These are phyloP conservation scores for Reinhardtius hippoglossoides DNA, from an alignment of 2,113 vertebrate genomes.

Conservation along the genomic window DNA sequence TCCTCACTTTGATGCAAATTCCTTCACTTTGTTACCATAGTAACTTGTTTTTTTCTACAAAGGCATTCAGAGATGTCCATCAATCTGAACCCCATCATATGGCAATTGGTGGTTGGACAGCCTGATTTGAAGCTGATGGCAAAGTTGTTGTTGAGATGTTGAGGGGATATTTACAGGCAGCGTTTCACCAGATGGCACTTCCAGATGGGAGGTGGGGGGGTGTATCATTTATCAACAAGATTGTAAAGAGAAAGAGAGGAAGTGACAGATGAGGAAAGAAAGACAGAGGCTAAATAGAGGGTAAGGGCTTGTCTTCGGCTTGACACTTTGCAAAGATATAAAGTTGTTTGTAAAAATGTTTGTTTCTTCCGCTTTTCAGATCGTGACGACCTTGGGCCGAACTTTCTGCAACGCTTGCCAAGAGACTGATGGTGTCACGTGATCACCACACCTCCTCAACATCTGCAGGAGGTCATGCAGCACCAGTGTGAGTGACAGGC, in stretches of 20 bases:
- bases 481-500: slow-evolving; percentile 40
- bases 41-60: slow-evolving; percentile 61
- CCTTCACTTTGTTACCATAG: slow-evolving; percentile 74
- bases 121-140: slow-evolving; percentile 40
- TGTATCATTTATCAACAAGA: not conserved
- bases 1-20: not conserved
- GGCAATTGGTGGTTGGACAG: slow-evolving; percentile 55
- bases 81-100: slow-evolving; percentile 53
- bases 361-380: slow-evolving; percentile 48
- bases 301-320: not conserved
- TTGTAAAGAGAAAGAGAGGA: not conserved
- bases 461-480: slow-evolving; percentile 34
- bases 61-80: slow-evolving; percentile 56
- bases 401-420: slow-evolving; percentile 36
- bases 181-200: slow-evolving; percentile 34
- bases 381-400: slow-evolving; percentile 33
- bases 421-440: slow-evolving; percentile 48
- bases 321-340: not conserved
- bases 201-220: not conserved
- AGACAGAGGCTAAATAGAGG: not conserved
- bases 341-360: slow-evolving; percentile 15
- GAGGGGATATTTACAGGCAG: slow-evolving; percentile 24
- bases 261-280: slow-evolving; percentile 4
- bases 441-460: slow-evolving; percentile 39
- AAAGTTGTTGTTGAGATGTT: slow-evolving; percentile 42